Percentiles rank a stretch among this genome's conserved stretches.
Conservation (phyloP, 2,113 vertebrate genomes). For the Alosa alosa region DNA sequence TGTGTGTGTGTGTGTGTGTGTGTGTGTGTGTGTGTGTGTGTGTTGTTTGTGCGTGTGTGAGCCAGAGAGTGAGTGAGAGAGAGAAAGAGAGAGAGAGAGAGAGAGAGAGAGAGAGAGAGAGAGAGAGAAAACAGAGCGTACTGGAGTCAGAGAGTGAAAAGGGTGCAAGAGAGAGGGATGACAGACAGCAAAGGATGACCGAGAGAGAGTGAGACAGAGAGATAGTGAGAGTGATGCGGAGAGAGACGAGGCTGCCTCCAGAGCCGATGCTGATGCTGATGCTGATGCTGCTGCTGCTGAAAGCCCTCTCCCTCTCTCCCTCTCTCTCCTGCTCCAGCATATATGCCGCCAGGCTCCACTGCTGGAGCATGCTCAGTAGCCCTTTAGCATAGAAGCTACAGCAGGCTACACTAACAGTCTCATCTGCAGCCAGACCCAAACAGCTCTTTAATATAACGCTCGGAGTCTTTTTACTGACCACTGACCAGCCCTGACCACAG, state of each 20-base stretch:
- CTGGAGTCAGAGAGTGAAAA: neutral
- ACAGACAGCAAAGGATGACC: neutral
- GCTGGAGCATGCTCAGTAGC: slow-evolving; percentile 11
- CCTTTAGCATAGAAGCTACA: neutral
- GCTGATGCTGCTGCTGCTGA: neutral
- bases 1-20: neutral
- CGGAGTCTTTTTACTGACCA: neutral
- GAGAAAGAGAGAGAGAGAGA: neutral
- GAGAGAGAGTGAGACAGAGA: neutral
- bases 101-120: neutral
- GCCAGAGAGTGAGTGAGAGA: neutral
- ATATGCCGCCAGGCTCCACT: neutral
- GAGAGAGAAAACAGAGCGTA: neutral
- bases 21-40: neutral
- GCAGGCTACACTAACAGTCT: neutral
- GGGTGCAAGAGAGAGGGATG: neutral
- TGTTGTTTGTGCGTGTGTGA: neutral
- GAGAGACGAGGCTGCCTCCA: neutral
- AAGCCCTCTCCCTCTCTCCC: neutral
- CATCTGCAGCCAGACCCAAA: neutral
- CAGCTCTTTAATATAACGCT: neutral
- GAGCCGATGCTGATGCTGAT: neutral
- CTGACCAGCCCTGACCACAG: neutral
- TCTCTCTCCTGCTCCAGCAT: neutral
- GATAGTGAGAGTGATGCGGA: neutral